Conservation (phyloP, 2,797 vertebrate species). For the Microctenopoma stevenorrisi region DNA sequence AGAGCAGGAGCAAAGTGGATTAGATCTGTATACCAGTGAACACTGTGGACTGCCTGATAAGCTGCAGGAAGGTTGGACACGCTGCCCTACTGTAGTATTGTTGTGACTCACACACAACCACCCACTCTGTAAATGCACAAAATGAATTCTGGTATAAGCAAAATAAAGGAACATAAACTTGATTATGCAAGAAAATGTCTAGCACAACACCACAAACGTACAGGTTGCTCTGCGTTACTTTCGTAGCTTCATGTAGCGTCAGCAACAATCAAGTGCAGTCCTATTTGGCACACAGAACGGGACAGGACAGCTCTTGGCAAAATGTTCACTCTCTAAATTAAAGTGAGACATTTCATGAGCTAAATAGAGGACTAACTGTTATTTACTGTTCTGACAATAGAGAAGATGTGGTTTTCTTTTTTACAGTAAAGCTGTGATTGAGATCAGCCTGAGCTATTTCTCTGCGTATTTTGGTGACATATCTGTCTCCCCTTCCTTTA, state of each 20-base stretch:
- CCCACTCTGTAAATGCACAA: conserved; percentile 27
- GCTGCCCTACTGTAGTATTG: conserved; percentile 51
- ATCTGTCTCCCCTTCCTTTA: neutral
- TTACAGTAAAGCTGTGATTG: conserved; percentile 21
- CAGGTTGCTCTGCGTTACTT: conserved; percentile 34
- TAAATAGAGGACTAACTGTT: conserved; percentile 33
- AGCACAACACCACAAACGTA: conserved; percentile 23
- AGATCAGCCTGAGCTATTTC: conserved; percentile 7
- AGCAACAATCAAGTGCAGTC: conserved; percentile 41
- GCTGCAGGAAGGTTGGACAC: conserved; percentile 60
- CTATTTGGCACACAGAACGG: conserved; percentile 13
- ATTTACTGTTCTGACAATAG: conserved; percentile 42
- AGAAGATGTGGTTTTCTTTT: neutral
- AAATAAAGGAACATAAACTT: conserved; percentile 14
- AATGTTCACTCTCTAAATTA: conserved; percentile 52
- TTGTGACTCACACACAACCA: conserved; percentile 50
- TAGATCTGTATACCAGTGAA: conserved; percentile 65
- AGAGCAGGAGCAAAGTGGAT: conserved; percentile 70
- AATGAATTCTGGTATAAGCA: conserved; percentile 5
- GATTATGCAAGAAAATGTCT: conserved; percentile 50
- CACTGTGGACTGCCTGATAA: conserved; percentile 59
- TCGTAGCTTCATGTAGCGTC: conserved; percentile 29
- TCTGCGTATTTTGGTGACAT: neutral
- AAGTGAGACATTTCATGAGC: conserved; percentile 54
- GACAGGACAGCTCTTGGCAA: conserved; percentile 15